These are phyloP conservation scores for Amazona ochrocephala DNA, from an alignment of 2,797 vertebrate species.

Conservation along the genomic window DNA sequence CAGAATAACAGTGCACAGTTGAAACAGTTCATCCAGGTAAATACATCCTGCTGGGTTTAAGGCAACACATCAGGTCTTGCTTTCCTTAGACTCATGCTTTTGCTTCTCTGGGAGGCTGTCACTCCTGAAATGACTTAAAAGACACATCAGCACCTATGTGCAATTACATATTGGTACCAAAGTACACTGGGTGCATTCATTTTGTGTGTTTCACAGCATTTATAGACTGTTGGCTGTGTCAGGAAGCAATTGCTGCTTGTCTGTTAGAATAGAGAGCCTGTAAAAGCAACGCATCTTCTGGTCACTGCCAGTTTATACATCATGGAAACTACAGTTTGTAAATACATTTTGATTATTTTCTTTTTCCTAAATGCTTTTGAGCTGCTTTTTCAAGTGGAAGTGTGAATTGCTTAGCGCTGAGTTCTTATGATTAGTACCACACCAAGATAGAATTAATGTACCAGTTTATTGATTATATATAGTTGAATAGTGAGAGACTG, in stretches of 20 bases:
- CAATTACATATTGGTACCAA: neutral
- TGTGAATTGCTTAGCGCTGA: neutral
- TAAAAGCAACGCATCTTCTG: neutral
- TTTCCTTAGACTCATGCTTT: neutral
- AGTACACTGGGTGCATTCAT: neutral
- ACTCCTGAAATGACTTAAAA: neutral
- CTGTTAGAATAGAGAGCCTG: neutral
- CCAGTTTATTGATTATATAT: neutral
- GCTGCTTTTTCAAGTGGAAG: neutral
- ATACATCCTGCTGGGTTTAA: neutral
- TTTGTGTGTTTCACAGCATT: neutral
- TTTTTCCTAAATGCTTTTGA: neutral
- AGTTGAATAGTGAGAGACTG: neutral
- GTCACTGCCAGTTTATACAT: neutral
- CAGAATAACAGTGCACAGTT: slow-evolving; percentile 86
- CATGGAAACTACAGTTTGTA: neutral
- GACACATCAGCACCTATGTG: neutral
- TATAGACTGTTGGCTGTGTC: neutral
- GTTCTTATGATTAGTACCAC: neutral
- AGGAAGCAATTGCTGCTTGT: neutral
- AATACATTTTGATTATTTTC: neutral
- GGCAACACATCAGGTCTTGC: neutral
- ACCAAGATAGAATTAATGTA: neutral
- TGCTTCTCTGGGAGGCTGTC: neutral
- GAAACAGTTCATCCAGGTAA: slow-evolving; percentile 95